Conservation (phyloP, 2,888 invertebrate genomes). For the Lasioglossum oenotherae region DNA sequence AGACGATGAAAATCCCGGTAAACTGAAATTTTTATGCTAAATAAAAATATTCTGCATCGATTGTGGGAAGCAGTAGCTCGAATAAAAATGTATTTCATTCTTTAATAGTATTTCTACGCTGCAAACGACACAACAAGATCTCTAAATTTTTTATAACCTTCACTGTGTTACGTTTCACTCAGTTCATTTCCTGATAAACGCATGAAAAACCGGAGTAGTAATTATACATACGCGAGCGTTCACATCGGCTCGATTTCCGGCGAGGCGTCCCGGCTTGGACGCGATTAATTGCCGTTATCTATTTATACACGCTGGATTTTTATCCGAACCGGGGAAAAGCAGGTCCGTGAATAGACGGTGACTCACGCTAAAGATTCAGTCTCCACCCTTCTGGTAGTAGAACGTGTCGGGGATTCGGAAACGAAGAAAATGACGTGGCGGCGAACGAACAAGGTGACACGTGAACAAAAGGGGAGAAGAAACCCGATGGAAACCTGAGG, state of each 20-base stretch:
- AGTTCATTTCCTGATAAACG: no score
- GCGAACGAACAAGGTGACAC: slow-evolving; percentile 30
- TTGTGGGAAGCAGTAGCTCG: no score
- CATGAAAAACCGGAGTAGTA: no score
- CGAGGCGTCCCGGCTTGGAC: neutral
- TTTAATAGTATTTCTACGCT: no score
- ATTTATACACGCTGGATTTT: slow-evolving; percentile 51
- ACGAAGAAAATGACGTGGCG: slow-evolving; percentile 61
- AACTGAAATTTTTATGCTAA: no score
- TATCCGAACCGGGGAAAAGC: slow-evolving; percentile 41
- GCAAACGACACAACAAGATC: no score
- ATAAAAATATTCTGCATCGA: no score
- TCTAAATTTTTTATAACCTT: no score
- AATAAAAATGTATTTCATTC: no score
- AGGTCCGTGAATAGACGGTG: slow-evolving; percentile 58
- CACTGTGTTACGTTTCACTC: no score
- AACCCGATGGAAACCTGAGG: neutral
- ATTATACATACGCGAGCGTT: neutral
- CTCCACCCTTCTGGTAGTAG: slow-evolving; percentile 40
- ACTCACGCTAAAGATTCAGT: slow-evolving; percentile 56
- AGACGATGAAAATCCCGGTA: neutral
- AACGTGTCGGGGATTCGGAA: slow-evolving; percentile 59
- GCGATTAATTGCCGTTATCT: slow-evolving; percentile 48
- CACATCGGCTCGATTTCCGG: slow-evolving; percentile 10
- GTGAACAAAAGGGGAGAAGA: neutral